These are phyloP conservation scores for Patella depressa DNA, from an alignment of 2,888 invertebrate genomes.

Conservation along the genomic window DNA sequence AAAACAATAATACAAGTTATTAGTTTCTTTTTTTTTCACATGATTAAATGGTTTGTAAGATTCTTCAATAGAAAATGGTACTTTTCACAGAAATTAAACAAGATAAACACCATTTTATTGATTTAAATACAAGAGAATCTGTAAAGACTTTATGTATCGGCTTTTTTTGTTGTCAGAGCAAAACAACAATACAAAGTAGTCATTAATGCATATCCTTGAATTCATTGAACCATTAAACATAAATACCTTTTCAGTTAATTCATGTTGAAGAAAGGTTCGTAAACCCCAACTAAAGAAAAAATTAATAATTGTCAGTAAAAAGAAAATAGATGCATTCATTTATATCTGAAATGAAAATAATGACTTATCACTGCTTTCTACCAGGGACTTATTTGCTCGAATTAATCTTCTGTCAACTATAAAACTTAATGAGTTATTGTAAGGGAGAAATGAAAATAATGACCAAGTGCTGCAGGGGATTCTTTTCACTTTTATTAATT, in stretches of 20 bases:
- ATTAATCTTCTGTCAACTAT: background rate
- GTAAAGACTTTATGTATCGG: background rate
- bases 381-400: background rate
- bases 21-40: too few relatives aligned
- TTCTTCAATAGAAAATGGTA: too few relatives aligned
- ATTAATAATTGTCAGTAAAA: background rate
- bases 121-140: background rate
- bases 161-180: background rate
- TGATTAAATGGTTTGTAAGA: too few relatives aligned
- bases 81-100: background rate
- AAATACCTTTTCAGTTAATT: slow-evolving; percentile 84
- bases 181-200: background rate
- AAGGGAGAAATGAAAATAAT: too few relatives aligned
- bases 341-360: background rate
- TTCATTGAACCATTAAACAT: background rate
- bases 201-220: background rate
- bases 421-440: too few relatives aligned
- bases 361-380: background rate
- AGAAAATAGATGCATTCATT: background rate
- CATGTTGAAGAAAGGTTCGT: slow-evolving; percentile 79
- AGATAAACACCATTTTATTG: background rate
- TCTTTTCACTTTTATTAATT: too few relatives aligned
- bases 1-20: too few relatives aligned
- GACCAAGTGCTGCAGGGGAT: too few relatives aligned
- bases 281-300: slow-evolving; percentile 77